Base-by-base conservation (phyloP, 2,888 invertebrate species). In the Desoria tigrina region DNA sequence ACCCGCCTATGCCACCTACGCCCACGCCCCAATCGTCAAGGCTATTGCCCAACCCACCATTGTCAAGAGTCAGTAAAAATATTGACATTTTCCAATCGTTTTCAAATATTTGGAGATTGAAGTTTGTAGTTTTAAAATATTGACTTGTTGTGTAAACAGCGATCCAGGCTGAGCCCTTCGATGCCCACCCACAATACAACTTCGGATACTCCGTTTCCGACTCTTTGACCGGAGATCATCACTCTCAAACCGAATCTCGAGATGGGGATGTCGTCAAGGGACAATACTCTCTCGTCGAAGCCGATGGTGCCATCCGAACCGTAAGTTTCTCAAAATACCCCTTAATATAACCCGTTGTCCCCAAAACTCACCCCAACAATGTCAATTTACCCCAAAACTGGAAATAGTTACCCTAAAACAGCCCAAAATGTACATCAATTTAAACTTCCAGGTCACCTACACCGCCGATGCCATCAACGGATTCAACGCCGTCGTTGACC, bases 101-200 rank as follows among this genome's bases (percentile, higher is more conserved):
- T 32, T 32, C 4, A 32, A 32, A 32, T 7, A 32, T 32, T 32
- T 32, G 4, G 32, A 32, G 11, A 32, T 7, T 7, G 6, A 7
- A 32, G 11, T 32, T 32, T 11, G 11, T 32, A 32, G n/a, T n/a
- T n/a, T n/a, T n/a, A 32, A 32, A 32, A 32, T 32, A n/a, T n/a
- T n/a, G n/a, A n/a, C n/a, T 32, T 32, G 32, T 18, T 50, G 16
- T 60, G n/a, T n/a, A n/a, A n/a, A n/a, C n/a, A 18, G 66, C 58
- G 18, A 23, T 59, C 24, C 61, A 54, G 42, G 56, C 68, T 26
- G 68, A 68, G 50, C 68, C 68, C 4, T 68, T 59, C 26, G 68
- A 68, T 49, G 63, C 68, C 9, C 51, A 51, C 51, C 51, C 51
- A 62, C 66, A 67, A 61, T 67, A 67, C 67, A 67, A 63, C 63